Evolutionary conservation across 2,888 invertebrate species (phyloP), one percentile per base, ranked within the genome.

Genomic region (Arenicola marina): DNA sequence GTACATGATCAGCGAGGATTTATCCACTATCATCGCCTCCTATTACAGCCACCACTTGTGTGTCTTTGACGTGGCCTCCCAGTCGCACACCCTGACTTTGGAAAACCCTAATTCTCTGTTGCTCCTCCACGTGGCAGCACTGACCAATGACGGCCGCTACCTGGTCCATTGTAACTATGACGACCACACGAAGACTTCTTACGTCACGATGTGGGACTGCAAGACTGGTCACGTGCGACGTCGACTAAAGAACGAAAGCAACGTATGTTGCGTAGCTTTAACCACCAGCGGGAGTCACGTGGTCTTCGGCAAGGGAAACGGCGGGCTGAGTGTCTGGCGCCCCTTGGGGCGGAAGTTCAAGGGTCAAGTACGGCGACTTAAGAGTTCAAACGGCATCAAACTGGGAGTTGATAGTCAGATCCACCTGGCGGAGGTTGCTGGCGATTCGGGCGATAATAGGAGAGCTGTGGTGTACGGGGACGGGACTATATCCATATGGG

Each of bases 401-500:
- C 77, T 79, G 46, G 67, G 66, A 11, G 72, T 74, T 15, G 67
- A 73, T 7, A 77, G 76, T 53, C 73, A 75, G 61, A 77, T 81
- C 32, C 76, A 78, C 56, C 66, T 80, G n/a, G 57, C 75, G 7
- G 73, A 76, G 18, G n/a, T n/a, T n/a, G n/a, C n/a, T n/a, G n/a
- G n/a, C n/a, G n/a, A n/a, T n/a, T n/a, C n/a, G n/a, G n/a, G n/a
- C n/a, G 73, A 75, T 26, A 71, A 73, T 26, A 75, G 74, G 1
- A 64, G 53, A 1, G 67, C 68, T 24, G 74, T 80, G 4, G 76
- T 82, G 4, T 77, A 75, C 56, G 77, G 80, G 18, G n/a, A n/a
- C n/a, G 77, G 78, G 3, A 79, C 78, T 51, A 76, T 82, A 26
- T 79, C 81, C 1, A 60, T 82, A 4, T 82, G 81, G 82, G 81